A percentile compares a stretch with the other conserved stretches of the same genome.
Evolutionary conservation across 2,797 vertebrate genomes (phyloP).

Genomic region (Smutsia gigantea): DNA sequence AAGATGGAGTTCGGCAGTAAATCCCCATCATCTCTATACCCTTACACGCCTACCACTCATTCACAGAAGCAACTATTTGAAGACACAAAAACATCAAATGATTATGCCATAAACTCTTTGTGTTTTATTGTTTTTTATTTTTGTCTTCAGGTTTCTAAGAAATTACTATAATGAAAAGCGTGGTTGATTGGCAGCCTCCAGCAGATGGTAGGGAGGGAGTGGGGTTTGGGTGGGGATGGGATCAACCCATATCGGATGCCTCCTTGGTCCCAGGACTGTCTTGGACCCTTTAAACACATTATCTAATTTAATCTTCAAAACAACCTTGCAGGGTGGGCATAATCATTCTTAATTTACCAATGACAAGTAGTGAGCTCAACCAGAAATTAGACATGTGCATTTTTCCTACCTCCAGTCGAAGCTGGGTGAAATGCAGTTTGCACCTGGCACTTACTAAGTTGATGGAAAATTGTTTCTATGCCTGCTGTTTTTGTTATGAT

Average conservation of each 20-base stretch:
- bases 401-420: not conserved
- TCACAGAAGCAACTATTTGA: not conserved
- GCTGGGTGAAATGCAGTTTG: not conserved
- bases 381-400: not conserved
- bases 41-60: not conserved
- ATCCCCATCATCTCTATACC: not conserved
- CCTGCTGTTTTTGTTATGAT: not conserved
- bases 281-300: not conserved
- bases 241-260: not conserved
- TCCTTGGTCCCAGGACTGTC: not conserved
- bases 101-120: not conserved
- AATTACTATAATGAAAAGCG: not conserved
- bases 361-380: not conserved
- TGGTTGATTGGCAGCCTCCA: not conserved
- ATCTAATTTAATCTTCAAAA: not conserved
- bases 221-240: not conserved
- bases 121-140: not conserved
- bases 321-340: not conserved
- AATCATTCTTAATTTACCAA: not conserved
- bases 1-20: not conserved
- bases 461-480: not conserved
- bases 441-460: not conserved
- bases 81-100: not conserved
- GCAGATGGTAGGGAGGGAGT: not conserved
- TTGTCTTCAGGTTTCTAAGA: not conserved